phyloP scores from a whole-genome alignment of 1,140 invertebrate genomes.

The Drosophila oshimai region DNA sequence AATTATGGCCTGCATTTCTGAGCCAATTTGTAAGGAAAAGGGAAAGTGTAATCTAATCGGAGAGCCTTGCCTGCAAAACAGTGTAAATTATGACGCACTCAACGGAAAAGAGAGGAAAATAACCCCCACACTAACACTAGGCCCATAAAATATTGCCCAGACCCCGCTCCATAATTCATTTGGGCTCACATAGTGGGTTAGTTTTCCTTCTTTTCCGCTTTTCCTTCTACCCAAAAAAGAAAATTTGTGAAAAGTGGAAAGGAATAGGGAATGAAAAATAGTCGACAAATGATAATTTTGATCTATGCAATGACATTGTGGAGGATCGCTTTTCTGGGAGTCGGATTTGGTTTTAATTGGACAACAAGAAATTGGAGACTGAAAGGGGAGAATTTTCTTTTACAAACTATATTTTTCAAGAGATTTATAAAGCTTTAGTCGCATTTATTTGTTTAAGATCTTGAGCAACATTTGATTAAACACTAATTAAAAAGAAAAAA shows the following conservation, averaged over 20 bases:
- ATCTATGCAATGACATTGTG: conserved; percentile 11
- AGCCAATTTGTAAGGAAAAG: conserved; percentile 7
- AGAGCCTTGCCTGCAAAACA: conserved; percentile 16
- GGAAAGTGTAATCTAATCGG: conserved; percentile 43
- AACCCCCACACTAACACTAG: not conserved
- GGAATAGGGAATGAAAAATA: conserved; percentile 12
- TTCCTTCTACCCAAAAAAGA: not conserved
- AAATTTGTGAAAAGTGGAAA: not conserved
- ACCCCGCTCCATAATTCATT: conserved; percentile 51
- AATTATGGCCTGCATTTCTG: conserved; percentile 18
- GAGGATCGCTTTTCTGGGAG: not conserved
- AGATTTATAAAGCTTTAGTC: too few species aligned
- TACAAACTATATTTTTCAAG: too few species aligned
- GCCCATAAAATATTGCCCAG: conserved; percentile 49
- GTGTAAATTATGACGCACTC: conserved; percentile 48
- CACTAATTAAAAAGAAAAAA: too few species aligned
- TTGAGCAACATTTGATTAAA: too few species aligned
- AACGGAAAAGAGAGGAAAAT: not conserved
- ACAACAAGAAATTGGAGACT: not conserved
- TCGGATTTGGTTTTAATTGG: conserved; percentile 10
- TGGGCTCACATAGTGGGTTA: conserved; percentile 27
- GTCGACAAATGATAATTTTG: conserved; percentile 34
- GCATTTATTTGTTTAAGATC: too few species aligned
- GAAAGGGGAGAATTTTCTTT: too few species aligned
- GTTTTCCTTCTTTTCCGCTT: not conserved